Conservation (phyloP, 2,113 vertebrate genomes). For the Halcyon senegalensis region DNA sequence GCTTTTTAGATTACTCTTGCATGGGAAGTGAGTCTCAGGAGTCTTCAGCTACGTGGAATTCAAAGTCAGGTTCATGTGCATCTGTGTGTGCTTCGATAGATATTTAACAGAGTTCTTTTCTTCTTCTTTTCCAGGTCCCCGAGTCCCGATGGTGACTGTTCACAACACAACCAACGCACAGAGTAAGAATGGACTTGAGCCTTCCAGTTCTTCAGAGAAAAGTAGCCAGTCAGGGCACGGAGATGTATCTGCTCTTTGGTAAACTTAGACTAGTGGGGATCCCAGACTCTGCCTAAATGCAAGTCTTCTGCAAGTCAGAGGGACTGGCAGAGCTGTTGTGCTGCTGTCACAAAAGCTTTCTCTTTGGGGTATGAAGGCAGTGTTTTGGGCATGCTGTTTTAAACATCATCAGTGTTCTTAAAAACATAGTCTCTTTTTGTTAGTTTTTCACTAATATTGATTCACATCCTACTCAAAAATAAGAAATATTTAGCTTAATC, state of each 20-base stretch:
- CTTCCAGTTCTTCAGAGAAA: neutral
- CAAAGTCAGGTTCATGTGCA: neutral
- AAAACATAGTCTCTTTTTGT: neutral
- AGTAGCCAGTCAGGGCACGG: neutral
- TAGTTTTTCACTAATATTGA: neutral
- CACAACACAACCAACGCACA: conserved; percentile 82
- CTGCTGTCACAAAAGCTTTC: neutral
- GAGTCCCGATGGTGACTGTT: conserved; percentile 86
- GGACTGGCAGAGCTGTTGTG: neutral
- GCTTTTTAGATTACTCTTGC: conserved; percentile 26
- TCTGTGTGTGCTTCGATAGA: neutral
- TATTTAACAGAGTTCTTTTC: conserved; percentile 18
- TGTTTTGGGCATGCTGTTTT: neutral
- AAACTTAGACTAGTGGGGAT: neutral
- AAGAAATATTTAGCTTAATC: neutral
- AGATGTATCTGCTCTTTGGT: neutral
- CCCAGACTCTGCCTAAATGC: neutral
- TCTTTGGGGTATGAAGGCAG: neutral
- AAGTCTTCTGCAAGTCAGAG: neutral
- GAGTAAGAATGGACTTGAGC: conserved; percentile 80
- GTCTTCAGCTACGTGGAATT: neutral
- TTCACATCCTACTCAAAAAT: neutral
- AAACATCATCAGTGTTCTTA: neutral
- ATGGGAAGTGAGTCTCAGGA: neutral
- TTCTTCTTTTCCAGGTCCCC: conserved; percentile 79